Percentiles rank a stretch among this genome's conserved stretches.
Evolutionary conservation across 2,797 vertebrate species (phyloP).

Genomic region (Silurus lanzhouensis): DNA sequence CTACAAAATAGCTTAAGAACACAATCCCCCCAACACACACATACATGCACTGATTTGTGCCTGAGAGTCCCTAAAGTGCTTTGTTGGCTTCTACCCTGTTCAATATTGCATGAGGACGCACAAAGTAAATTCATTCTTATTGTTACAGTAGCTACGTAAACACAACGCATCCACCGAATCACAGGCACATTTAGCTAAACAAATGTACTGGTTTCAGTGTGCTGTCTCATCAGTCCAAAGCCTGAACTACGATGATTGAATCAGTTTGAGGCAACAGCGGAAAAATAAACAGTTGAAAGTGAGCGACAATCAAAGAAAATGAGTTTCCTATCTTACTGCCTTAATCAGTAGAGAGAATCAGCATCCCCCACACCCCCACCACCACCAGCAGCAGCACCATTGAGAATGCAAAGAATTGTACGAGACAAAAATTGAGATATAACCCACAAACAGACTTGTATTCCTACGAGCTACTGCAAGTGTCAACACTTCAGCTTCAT

Average conservation of each 20-base stretch:
- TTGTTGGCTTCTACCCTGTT: conserved; percentile 69
- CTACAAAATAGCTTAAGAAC: neutral
- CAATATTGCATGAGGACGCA: conserved; percentile 76
- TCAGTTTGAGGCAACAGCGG: neutral
- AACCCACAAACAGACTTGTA: conserved; percentile 49
- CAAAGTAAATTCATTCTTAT: conserved; percentile 73
- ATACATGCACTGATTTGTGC: conserved; percentile 14
- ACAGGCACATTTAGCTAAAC: conserved; percentile 77
- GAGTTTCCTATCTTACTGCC: neutral
- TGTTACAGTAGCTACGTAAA: conserved; percentile 76
- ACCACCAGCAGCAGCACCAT: neutral
- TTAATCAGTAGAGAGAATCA: conserved; percentile 9
- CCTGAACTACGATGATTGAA: conserved; percentile 10
- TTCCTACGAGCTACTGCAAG: conserved; percentile 56
- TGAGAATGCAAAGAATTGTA: neutral
- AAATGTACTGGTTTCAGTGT: conserved; percentile 64
- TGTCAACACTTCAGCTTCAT: conserved; percentile 73
- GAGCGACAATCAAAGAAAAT: neutral
- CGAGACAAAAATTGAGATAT: conserved; percentile 25
- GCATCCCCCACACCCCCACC: neutral
- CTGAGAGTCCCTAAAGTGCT: conserved; percentile 66
- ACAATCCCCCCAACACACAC: neutral
- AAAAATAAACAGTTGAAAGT: conserved; percentile 23
- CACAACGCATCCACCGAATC: conserved; percentile 72
- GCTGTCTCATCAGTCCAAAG: conserved; percentile 2